Percentiles rank a stretch among this genome's conserved stretches.
Conservation (phyloP, 2,113 vertebrate species). For the Amblyopsis rosae region DNA sequence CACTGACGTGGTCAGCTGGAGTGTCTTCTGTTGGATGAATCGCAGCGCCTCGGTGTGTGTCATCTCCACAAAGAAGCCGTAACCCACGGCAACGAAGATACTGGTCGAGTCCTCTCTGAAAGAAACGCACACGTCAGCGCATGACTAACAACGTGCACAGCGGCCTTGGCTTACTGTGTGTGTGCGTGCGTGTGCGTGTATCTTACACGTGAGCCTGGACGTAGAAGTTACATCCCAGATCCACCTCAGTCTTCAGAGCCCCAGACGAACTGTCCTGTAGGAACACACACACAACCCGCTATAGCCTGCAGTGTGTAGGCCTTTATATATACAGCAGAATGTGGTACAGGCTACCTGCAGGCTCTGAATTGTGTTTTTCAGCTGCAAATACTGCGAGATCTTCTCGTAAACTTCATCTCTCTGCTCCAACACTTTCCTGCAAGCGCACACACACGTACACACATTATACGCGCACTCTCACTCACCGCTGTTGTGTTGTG, state of each 20-base stretch:
- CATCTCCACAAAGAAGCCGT: slow-evolving; percentile 88
- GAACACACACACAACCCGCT: neutral
- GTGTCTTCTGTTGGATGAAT: slow-evolving; percentile 87
- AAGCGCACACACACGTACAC: neutral
- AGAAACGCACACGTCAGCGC: neutral
- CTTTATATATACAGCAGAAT: slow-evolving; percentile 9
- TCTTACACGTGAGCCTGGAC: slow-evolving; percentile 89
- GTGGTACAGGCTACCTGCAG: slow-evolving; percentile 77
- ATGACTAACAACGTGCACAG: neutral
- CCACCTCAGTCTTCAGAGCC: slow-evolving; percentile 83
- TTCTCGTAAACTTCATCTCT: slow-evolving; percentile 87
- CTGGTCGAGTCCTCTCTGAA: slow-evolving; percentile 82
- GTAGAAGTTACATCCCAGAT: slow-evolving; percentile 89
- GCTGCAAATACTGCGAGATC: slow-evolving; percentile 85
- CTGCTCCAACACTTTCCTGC: slow-evolving; percentile 85
- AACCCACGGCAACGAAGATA: slow-evolving; percentile 85
- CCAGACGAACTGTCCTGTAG: slow-evolving; percentile 74
- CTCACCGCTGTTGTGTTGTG: neutral
- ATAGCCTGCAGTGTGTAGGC: neutral
- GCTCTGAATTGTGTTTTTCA: slow-evolving; percentile 84
- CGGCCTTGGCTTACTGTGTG: neutral
- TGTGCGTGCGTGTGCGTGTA: neutral
- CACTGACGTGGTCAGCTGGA: slow-evolving; percentile 83
- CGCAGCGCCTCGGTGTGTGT: slow-evolving; percentile 82
- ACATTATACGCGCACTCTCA: neutral